A percentile compares a stretch with the other conserved stretches of the same genome.
phyloP scores from a whole-genome alignment of 2,797 vertebrate genomes.

The Oophaga sylvatica region DNA sequence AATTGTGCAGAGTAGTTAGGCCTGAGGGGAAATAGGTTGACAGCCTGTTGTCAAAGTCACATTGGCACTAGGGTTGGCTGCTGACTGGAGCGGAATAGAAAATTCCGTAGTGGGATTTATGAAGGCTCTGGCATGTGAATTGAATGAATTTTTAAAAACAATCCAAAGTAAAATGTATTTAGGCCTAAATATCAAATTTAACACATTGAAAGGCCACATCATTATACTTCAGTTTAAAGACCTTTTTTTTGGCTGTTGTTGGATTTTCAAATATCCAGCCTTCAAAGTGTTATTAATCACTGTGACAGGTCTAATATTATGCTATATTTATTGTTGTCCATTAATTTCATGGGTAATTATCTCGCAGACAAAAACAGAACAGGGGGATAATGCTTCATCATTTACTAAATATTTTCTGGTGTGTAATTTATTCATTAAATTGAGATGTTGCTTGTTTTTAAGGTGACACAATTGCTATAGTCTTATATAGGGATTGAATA shows the following conservation, averaged over 20 bases:
- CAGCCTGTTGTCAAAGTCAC: slow-evolving; percentile 71
- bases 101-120: slow-evolving; percentile 65
- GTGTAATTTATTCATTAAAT: slow-evolving; percentile 52
- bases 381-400: slow-evolving; percentile 24
- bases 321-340: slow-evolving; percentile 48
- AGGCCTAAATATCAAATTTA: slow-evolving; percentile 49
- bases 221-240: background rate
- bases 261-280: background rate
- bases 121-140: slow-evolving; percentile 51
- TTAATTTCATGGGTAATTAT: slow-evolving; percentile 56
- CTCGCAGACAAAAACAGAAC: slow-evolving; percentile 41
- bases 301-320: slow-evolving; percentile 49
- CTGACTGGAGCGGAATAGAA: slow-evolving; percentile 54
- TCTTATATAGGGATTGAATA: background rate
- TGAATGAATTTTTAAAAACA: slow-evolving; percentile 46
- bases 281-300: slow-evolving; percentile 53
- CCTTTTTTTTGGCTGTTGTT: slow-evolving; percentile 6
- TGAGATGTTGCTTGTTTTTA: slow-evolving; percentile 43
- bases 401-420: slow-evolving; percentile 44
- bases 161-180: slow-evolving; percentile 55
- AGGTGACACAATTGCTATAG: slow-evolving; percentile 1
- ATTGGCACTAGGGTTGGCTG: slow-evolving; percentile 66
- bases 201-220: slow-evolving; percentile 36
- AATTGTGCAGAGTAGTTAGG: slow-evolving; percentile 70
- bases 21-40: slow-evolving; percentile 71